phyloP scores from a whole-genome alignment of 2,113 vertebrate species.

The Xiphorhynchus elegans region DNA sequence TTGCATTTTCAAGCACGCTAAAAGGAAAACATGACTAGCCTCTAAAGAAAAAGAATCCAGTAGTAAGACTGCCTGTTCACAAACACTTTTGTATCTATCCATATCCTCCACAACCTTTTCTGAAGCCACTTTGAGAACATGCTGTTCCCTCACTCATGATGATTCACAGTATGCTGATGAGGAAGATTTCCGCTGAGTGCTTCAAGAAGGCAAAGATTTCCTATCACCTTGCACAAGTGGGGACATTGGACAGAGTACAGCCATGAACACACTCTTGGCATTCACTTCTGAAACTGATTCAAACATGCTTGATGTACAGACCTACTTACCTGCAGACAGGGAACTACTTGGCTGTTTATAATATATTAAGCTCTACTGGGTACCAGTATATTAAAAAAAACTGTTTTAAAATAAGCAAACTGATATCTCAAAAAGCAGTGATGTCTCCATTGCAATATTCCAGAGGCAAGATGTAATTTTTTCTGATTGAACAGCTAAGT shows the following conservation, averaged over 20 bases:
- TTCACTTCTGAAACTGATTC: background rate
- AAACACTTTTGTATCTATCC: background rate
- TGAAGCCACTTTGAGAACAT: background rate
- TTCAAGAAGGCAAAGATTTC: background rate
- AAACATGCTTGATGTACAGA: background rate
- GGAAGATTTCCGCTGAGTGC: background rate
- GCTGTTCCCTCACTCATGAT: background rate
- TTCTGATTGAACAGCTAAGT: background rate
- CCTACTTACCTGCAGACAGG: background rate
- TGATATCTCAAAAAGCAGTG: fast-evolving
- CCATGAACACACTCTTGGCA: background rate
- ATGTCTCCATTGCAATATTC: background rate
- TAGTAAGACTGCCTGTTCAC: background rate
- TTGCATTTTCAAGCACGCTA: background rate
- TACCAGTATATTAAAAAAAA: background rate
- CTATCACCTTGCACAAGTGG: background rate
- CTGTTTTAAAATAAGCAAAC: background rate
- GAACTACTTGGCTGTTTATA: background rate
- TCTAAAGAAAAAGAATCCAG: background rate
- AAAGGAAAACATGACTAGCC: background rate
- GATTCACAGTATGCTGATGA: background rate
- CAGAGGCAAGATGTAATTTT: background rate
- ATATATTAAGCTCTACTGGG: background rate
- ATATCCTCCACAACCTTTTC: background rate
- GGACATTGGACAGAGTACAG: background rate